Conservation (phyloP, 2,888 invertebrate genomes). For the Prenolepis imparis region DNA sequence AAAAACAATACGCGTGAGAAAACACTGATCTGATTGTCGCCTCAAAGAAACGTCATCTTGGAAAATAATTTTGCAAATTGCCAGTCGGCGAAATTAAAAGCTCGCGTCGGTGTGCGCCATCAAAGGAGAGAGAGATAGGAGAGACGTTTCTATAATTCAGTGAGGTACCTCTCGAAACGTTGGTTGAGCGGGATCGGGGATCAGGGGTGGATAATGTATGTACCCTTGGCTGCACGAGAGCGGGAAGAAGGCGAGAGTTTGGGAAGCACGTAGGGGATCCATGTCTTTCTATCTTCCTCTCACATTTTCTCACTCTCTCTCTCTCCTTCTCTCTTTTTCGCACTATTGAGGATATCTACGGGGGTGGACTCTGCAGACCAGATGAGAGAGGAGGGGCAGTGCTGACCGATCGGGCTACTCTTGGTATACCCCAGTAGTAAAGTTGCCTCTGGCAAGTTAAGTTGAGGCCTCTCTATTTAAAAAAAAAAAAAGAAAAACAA, state of each 20-base stretch:
- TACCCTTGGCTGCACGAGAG: slow-evolving; percentile 80
- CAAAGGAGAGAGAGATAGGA: slow-evolving; percentile 51
- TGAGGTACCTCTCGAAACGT: slow-evolving; percentile 74
- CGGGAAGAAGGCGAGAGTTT: slow-evolving; percentile 53
- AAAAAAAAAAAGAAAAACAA: background rate
- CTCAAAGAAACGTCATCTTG: background rate
- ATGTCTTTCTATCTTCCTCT: slow-evolving; percentile 57
- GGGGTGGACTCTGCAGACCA: slow-evolving; percentile 74
- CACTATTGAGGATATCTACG: slow-evolving; percentile 63
- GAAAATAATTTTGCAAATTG: slow-evolving; percentile 10
- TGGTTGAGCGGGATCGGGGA: slow-evolving; percentile 76
- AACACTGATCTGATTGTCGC: background rate
- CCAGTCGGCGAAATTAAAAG: slow-evolving; percentile 78
- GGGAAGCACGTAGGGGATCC: slow-evolving; percentile 63
- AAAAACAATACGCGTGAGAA: background rate
- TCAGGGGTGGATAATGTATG: slow-evolving; percentile 85
- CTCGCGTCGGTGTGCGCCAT: slow-evolving; percentile 58
- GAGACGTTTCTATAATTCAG: slow-evolving; percentile 84
- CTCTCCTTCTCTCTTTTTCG: slow-evolving; percentile 26
- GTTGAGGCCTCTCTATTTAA: slow-evolving; percentile 67
- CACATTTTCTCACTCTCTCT: slow-evolving; percentile 2
- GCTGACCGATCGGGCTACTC: slow-evolving; percentile 83
- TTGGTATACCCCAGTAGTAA: slow-evolving; percentile 82
- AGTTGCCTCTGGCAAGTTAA: slow-evolving; percentile 83
- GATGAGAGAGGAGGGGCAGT: slow-evolving; percentile 82